Evolutionary conservation across 2,797 vertebrate species (phyloP), one percentile per base, ranked within the genome.

Genomic region (Melanotaenia boesemani): DNA sequence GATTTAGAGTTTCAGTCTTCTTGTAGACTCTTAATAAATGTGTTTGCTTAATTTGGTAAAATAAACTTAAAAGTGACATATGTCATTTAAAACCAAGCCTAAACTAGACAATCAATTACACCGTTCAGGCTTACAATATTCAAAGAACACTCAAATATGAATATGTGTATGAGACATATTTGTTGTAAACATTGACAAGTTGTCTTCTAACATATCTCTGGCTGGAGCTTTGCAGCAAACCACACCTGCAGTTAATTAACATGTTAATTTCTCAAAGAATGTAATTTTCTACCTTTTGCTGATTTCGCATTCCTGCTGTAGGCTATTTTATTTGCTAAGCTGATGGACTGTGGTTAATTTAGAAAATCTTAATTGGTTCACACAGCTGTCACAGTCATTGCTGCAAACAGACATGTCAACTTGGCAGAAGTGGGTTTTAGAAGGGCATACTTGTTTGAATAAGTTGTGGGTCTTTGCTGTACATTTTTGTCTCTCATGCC

Each of bases 221-320:
- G 67, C 34, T 58, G 50, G 0, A 62, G 58, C 18, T 28, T 57
- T 69, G 41, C n/a, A 46, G 18, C 37, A 50, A 41, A 57, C 20
- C 4, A 65, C 39, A 62, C 63, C 52, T 58, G 63, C 20, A 50
- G 22, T 76, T 30, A 20, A 62, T 52, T 66, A 70, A 22, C 57
- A 37, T 18, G 24, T 52, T 50, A 5, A 72, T 72, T 67, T 69
- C 5, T 58, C 24, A 34, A 57, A 56, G 1, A 54, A 70, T 46
- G 13, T 36, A 26, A 44, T 74, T 66, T 67, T 72, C 20, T 48
- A 16, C 24, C 20, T 50, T 64, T 77, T 59, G 24, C 67, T 77
- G 52, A 63, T 46, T 46, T 48, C 30, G 50, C 16, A 57, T 65
- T 61, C 57, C 28, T 18, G 52, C 34, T 36, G 32, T 60, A n/a